Conservation (phyloP, 2,113 vertebrate genomes). For the Phyllopteryx taeniolatus region DNA sequence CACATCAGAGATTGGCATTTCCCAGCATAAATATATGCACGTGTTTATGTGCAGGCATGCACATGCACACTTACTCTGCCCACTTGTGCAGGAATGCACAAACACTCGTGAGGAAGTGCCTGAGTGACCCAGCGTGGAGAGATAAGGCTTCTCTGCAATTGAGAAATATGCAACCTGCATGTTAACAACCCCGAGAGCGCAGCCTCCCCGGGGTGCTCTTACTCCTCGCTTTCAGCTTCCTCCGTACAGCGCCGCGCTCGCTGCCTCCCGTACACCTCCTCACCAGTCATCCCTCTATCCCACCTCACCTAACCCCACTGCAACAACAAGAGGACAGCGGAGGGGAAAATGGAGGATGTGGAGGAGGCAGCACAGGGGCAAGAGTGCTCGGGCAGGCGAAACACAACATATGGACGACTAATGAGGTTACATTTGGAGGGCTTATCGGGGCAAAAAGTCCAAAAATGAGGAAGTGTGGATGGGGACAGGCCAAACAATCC, state of each 20-base stretch:
- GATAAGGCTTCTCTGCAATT: constrained; percentile 70
- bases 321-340: constrained; percentile 3
- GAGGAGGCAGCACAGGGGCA: constrained; percentile 25
- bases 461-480: constrained; percentile 18
- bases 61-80: constrained; percentile 17
- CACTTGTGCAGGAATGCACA: constrained; percentile 7
- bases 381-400: constrained; percentile 36
- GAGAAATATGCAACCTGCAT: constrained; percentile 74
- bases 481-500: constrained; percentile 22
- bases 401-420: constrained; percentile 56
- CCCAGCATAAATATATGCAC: constrained; percentile 36
- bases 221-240: constrained; percentile 36
- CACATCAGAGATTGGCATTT: constrained; percentile 47
- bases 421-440: constrained; percentile 52
- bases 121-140: constrained; percentile 58
- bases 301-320: constrained; percentile 31
- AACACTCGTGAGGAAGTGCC: constrained; percentile 48
- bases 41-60: constrained; percentile 27
- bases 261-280: constrained; percentile 16
- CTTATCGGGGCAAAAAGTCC: constrained; percentile 41
- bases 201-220: constrained; percentile 54
- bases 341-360: constrained; percentile 32
- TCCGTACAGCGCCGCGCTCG: constrained; percentile 10
- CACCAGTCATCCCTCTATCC: constrained; percentile 26
- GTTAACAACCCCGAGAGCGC: constrained; percentile 70